Evolutionary conservation across 2,888 invertebrate species (phyloP).

Genomic region (Watsonalla binaria): DNA sequence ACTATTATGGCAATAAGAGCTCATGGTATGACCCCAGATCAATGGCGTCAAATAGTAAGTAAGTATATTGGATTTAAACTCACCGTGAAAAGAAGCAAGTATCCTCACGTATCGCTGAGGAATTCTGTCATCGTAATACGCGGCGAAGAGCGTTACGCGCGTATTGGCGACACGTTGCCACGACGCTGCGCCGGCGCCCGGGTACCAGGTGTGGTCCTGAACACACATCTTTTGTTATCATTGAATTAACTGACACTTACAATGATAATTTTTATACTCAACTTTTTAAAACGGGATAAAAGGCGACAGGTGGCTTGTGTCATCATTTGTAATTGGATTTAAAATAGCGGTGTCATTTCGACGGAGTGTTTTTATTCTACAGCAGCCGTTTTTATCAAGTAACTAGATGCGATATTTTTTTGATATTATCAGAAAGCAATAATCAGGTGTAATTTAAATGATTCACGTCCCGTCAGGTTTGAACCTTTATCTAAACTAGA

Average conservation of each 20-base stretch:
- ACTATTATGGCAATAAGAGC: too few species aligned
- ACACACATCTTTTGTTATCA: constrained; percentile 3
- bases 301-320: neutral
- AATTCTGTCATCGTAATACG: constrained; percentile 73
- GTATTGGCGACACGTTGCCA: constrained; percentile 67
- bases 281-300: neutral
- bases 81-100: constrained; percentile 62
- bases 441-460: too few species aligned
- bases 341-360: neutral
- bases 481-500: too few species aligned
- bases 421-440: too few species aligned
- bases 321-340: neutral
- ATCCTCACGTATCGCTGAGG: constrained; percentile 62
- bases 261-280: neutral
- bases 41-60: too few species aligned
- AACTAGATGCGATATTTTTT: neutral
- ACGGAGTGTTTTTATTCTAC: neutral
- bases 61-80: constrained; percentile 8
- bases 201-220: constrained; percentile 60
- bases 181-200: constrained; percentile 21
- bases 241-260: neutral
- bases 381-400: neutral
- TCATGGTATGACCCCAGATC: too few species aligned
- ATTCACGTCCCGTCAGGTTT: too few species aligned
- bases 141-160: constrained; percentile 69